phyloP scores from a whole-genome alignment of 2,113 vertebrate genomes.

The Clarias magur region DNA sequence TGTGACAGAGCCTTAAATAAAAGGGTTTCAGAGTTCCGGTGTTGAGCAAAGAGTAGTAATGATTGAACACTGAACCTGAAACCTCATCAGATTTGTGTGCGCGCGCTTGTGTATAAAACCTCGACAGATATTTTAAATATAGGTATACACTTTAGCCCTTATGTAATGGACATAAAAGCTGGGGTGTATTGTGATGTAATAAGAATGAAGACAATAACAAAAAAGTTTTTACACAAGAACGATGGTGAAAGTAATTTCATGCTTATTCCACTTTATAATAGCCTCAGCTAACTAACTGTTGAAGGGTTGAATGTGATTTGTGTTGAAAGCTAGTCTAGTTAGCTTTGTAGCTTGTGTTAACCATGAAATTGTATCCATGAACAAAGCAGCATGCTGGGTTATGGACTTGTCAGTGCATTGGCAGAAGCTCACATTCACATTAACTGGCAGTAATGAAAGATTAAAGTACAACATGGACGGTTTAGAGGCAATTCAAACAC shows the following conservation, averaged over 20 bases:
- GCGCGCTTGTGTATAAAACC: neutral
- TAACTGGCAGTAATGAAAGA: neutral
- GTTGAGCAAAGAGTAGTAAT: neutral
- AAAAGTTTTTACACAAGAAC: neutral
- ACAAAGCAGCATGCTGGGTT: too few species aligned
- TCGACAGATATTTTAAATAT: neutral
- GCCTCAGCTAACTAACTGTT: too few species aligned
- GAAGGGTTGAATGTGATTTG: too few species aligned
- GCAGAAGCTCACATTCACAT: too few species aligned
- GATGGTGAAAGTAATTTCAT: too few species aligned
- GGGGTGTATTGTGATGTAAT: neutral
- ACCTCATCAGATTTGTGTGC: too few species aligned
- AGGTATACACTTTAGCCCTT: neutral
- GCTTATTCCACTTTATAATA: too few species aligned
- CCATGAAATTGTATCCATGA: too few species aligned
- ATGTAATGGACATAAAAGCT: neutral
- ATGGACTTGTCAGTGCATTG: neutral
- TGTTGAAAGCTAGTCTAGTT: too few species aligned
- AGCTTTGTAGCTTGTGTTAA: too few species aligned
- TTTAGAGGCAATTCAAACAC: too few species aligned
- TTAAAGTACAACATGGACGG: too few species aligned
- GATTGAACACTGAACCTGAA: neutral
- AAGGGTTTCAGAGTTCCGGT: neutral
- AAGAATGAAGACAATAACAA: neutral
- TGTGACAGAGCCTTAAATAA: neutral